Evolutionary conservation across 2,888 invertebrate species (phyloP), one percentile per base, ranked within the genome.

Genomic region (Nymphalis polychloros): DNA sequence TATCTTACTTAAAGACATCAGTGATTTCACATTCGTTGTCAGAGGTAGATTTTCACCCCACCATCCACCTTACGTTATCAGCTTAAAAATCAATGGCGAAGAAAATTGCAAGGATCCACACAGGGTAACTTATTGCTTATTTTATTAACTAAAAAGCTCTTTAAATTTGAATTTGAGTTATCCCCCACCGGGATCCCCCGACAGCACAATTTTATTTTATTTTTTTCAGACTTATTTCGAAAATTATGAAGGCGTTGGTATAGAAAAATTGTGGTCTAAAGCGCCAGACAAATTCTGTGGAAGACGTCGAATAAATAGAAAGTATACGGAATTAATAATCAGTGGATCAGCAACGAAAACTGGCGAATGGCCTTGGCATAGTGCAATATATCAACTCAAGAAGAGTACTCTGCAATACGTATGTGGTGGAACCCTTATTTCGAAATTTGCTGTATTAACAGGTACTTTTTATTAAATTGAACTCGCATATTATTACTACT

Each of bases 291-390:
- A 67, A 49, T 35, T 41, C 41, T 72, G 72, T n/a, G 72, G 72
- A 17, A 49, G 70, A 50, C 52, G 72, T 8, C 64, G 55, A 48
- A 41, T 70, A 80, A 66, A 75, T 83, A 0, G 67, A 72, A 0
- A 82, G 83, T 48, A 83, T 80, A 84, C 81, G 0, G 82, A 79
- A 46, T 73, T 88, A 6, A 85, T 90, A 27, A 84, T 85, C 0
- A 80, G 80, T 48, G 88, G 87, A 0, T 69, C 74, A 6, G 75
- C 80, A 0, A 84, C 87, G 0, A 80, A 82, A 35, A 78, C 85
- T 4, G 89, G 89, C 6, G 86, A 89, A 68, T 89, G 86, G 87
- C 88, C 89, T 0, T 89, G 89, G 88, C 89, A 89, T 74, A 82
- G 77, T 0, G 88, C 88, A 0, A 65, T 89, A 41, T 84, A 83